These are phyloP conservation scores for Sphecodes monilicornis DNA, from an alignment of 2,888 invertebrate genomes.

Conservation along the genomic window DNA sequence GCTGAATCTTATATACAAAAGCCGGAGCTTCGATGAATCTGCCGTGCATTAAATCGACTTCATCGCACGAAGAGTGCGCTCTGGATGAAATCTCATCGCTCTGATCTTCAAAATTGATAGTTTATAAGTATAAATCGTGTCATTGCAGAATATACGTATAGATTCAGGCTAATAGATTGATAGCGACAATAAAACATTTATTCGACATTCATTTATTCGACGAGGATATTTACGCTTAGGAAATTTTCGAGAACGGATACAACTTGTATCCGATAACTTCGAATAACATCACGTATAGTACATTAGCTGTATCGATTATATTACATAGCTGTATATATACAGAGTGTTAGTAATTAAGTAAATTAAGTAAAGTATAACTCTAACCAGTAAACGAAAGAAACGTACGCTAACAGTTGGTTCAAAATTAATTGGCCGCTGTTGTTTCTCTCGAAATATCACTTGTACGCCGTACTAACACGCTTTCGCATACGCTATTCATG, in stretches of 20 bases:
- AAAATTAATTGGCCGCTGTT: background rate
- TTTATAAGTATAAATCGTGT: background rate
- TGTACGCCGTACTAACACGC: background rate
- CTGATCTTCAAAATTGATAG: background rate
- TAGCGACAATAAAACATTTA: background rate
- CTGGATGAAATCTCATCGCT: background rate
- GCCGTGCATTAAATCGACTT: background rate
- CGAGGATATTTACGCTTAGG: background rate
- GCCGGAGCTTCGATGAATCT: background rate
- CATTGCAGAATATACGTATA: background rate
- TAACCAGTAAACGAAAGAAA: background rate
- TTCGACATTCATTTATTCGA: background rate
- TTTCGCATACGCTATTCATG: background rate
- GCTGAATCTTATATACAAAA: background rate
- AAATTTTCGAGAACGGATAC: background rate
- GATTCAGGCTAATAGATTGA: background rate
- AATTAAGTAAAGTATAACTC: background rate
- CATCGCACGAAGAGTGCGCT: background rate
- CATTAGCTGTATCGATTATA: background rate
- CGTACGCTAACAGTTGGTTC: background rate
- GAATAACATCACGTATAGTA: slow-evolving; percentile 5
- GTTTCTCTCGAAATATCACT: background rate
- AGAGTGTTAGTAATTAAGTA: too few species aligned
- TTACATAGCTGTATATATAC: background rate
- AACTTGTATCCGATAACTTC: background rate